Evolutionary conservation across 2,888 invertebrate genomes (phyloP), one percentile per base, ranked within the genome.

Genomic region (Apotomis capreana): DNA sequence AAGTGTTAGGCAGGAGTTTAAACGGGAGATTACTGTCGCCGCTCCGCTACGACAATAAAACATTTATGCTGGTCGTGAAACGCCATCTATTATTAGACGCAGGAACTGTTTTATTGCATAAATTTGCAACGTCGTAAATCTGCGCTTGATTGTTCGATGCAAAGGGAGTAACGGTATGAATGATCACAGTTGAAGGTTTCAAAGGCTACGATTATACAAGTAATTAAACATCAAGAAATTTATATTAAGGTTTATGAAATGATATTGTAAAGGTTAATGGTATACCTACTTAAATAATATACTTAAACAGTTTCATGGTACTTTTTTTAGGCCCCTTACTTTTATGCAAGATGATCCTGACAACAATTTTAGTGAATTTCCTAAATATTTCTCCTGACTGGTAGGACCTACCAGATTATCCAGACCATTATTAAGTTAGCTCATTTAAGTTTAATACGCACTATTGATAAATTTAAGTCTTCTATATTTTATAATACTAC

Each of bases 81-180:
- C 37, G 65, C 65, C 60, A 67, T 60, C 63, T 69, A 52, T 61
- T 65, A 70, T 70, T 70, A 49, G 15, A 55, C 13, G 59, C 46
- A 60, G 55, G 40, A 67, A 70, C 70, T 68, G 55, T 70, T 70
- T 70, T 70, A 61, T 70, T 67, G 55, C 65, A 65, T 67, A 65
- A 65, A 65, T 65, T 51, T 65, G 70, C 60, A 49, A 67, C 40
- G 55, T 65, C 60, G 60, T 70, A 67, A 70, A 70, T 70, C 49
- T 57, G 46, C 5, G 36, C 37, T 70, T 55, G 70, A 70, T 61
- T 67, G 65, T 65, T 55, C 36, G 15, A 61, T 15, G 60, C 49
- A 55, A 9, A n/a, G 37, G 26, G 52, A 10, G 26, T 60, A 70
- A 70, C 60, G 60, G 69, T 58, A 46, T 15, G 10, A 4, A 15